phyloP scores from a whole-genome alignment of 2,113 vertebrate genomes.

The Coreoperca whiteheadi region DNA sequence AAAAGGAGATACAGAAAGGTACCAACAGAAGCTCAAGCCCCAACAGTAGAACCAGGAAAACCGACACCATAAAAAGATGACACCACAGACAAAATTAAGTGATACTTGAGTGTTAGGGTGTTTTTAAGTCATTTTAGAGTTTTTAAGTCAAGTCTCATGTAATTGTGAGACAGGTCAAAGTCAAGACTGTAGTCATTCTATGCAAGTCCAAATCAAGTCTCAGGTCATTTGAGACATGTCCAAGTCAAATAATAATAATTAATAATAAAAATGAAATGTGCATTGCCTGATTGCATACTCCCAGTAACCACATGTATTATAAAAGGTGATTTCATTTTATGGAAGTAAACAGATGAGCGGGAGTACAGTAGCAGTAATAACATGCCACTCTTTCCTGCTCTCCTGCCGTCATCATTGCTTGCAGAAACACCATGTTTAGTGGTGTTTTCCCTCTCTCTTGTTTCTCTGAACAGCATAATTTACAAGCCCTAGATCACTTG shows the following conservation, averaged over 20 bases:
- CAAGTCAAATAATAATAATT: no score
- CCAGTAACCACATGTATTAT: slow-evolving; percentile 24
- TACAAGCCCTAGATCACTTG: slow-evolving; percentile 48
- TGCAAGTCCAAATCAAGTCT: no score
- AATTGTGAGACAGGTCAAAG: neutral
- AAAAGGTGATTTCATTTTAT: slow-evolving; percentile 9
- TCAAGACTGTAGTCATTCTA: no score
- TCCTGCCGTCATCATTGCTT: slow-evolving; percentile 33
- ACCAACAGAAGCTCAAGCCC: neutral
- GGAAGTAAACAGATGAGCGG: slow-evolving; percentile 3
- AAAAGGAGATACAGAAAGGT: neutral
- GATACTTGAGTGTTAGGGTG: neutral
- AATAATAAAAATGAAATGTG: no score
- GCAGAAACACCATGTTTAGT: slow-evolving; percentile 33
- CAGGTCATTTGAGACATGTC: no score
- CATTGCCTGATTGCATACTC: neutral
- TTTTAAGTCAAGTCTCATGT: neutral
- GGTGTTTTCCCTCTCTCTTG: slow-evolving; percentile 20
- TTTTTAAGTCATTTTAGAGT: neutral
- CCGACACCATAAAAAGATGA: neutral
- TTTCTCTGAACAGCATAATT: slow-evolving; percentile 29
- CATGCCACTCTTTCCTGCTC: slow-evolving; percentile 24
- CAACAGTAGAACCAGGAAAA: neutral
- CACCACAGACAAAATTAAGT: neutral
- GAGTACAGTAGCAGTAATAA: slow-evolving; percentile 36